Evolutionary conservation across 2,113 vertebrate species (phyloP).

Genomic region (Tragelaphus strepsiceros): DNA sequence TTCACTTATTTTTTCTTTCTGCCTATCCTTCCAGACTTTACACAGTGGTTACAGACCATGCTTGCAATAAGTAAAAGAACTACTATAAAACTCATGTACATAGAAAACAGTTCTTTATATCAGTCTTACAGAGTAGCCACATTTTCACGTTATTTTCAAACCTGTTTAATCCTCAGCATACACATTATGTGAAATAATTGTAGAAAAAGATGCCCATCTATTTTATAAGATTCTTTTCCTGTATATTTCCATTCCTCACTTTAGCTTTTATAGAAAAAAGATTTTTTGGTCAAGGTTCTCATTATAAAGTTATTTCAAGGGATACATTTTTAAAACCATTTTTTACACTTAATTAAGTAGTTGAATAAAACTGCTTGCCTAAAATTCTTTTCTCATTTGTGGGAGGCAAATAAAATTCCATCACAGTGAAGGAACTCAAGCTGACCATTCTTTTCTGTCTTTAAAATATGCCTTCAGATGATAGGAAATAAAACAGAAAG

Average conservation of each 20-base stretch:
- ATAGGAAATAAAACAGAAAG: constrained; percentile 30
- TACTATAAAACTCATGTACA: neutral
- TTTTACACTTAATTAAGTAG: constrained; percentile 38
- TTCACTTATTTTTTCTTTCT: neutral
- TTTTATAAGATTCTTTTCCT: neutral
- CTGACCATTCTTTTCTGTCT: neutral
- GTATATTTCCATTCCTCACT: neutral
- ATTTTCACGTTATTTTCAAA: neutral
- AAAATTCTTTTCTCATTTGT: constrained; percentile 13
- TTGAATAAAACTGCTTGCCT: neutral
- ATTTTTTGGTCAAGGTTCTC: neutral
- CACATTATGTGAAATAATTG: neutral
- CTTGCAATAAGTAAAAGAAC: neutral
- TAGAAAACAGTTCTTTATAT: constrained; percentile 21
- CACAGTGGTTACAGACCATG: neutral
- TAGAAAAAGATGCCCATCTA: neutral
- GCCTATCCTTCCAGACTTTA: neutral
- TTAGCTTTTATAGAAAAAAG: constrained; percentile 16
- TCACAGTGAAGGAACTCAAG: neutral
- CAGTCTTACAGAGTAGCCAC: neutral
- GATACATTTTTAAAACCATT: constrained; percentile 11
- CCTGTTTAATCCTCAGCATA: neutral
- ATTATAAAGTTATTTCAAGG: constrained; percentile 46
- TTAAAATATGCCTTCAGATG: constrained; percentile 25
- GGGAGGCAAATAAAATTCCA: constrained; percentile 2